Percentiles rank a stretch among this genome's conserved stretches.
phyloP scores from a whole-genome alignment of 2,888 invertebrate genomes.

The Orthonevra nobilis region DNA sequence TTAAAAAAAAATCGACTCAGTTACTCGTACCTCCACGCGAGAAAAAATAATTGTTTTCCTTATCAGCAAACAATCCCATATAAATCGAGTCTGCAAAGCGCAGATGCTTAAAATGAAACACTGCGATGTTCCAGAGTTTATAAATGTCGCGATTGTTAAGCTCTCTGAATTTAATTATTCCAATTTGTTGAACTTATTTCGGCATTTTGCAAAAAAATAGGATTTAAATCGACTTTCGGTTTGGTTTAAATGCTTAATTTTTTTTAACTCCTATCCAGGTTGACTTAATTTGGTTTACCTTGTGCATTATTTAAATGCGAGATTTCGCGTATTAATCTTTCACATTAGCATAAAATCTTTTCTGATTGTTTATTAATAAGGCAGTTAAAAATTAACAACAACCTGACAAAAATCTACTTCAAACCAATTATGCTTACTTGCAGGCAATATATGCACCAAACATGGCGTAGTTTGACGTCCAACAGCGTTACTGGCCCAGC shows the following conservation, averaged over 20 bases:
- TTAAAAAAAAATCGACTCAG: too few relatives aligned
- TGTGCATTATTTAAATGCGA: too few relatives aligned
- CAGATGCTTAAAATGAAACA: conserved; percentile 24
- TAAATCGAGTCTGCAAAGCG: background rate
- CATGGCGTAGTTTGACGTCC: conserved; percentile 91
- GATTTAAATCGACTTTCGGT: conserved; percentile 12
- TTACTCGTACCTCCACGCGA: too few relatives aligned
- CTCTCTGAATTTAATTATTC: conserved; percentile 45
- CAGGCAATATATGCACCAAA: conserved; percentile 89
- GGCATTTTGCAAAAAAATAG: conserved; percentile 8
- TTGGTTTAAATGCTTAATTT: background rate
- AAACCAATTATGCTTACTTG: conserved; percentile 83
- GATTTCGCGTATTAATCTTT: too few relatives aligned
- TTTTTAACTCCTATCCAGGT: background rate
- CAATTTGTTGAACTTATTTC: conserved; percentile 36
- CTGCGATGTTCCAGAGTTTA: conserved; percentile 3
- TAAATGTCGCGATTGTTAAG: conserved; percentile 21
- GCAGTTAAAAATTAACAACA: too few relatives aligned
- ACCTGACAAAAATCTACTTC: too few relatives aligned
- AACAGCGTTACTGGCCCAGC: conserved; percentile 92
- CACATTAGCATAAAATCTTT: too few relatives aligned
- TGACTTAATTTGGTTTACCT: too few relatives aligned
- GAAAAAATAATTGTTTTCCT: conserved; percentile 30
- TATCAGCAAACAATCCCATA: background rate
- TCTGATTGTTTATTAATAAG: too few relatives aligned